A percentile compares a stretch with the other conserved stretches of the same genome.
Conservation (phyloP, 2,888 invertebrate genomes). For the Pseudococcus viburni region DNA sequence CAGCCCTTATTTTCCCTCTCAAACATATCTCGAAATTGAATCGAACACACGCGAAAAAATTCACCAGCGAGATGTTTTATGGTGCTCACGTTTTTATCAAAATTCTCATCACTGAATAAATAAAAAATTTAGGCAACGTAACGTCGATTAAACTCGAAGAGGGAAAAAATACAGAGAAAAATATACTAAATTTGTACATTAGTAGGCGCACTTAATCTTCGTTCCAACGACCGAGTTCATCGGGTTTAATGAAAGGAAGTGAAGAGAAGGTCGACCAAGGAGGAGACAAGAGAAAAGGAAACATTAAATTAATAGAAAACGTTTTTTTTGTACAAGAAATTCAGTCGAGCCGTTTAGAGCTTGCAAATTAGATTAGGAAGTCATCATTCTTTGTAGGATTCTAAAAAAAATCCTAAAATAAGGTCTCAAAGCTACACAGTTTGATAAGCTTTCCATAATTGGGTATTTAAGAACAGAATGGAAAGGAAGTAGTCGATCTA, state of each 20-base stretch:
- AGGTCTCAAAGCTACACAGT: neutral
- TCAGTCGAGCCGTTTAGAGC: neutral
- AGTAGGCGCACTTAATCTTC: neutral
- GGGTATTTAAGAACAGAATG: neutral
- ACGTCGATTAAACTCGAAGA: too few species aligned
- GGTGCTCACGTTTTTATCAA: too few species aligned
- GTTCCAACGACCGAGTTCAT: constrained; percentile 15
- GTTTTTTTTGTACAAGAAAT: constrained; percentile 3
- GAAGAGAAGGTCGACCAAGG: neutral
- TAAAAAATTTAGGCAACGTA: too few species aligned
- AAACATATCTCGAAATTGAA: too few species aligned
- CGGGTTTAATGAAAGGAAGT: constrained; percentile 9
- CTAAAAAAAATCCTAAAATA: neutral
- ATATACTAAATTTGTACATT: neutral
- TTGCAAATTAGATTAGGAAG: constrained; percentile 16
- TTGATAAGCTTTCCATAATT: neutral
- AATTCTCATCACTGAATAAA: too few species aligned
- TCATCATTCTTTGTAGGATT: neutral
- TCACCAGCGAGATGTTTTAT: too few species aligned
- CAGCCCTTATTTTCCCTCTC: too few species aligned
- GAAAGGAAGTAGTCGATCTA: neutral
- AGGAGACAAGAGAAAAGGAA: neutral
- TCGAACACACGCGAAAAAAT: too few species aligned
- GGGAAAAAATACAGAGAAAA: too few species aligned
- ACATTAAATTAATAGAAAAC: constrained; percentile 21